Base-by-base conservation (phyloP, 2,888 invertebrate genomes). In the Unio delphinus region DNA sequence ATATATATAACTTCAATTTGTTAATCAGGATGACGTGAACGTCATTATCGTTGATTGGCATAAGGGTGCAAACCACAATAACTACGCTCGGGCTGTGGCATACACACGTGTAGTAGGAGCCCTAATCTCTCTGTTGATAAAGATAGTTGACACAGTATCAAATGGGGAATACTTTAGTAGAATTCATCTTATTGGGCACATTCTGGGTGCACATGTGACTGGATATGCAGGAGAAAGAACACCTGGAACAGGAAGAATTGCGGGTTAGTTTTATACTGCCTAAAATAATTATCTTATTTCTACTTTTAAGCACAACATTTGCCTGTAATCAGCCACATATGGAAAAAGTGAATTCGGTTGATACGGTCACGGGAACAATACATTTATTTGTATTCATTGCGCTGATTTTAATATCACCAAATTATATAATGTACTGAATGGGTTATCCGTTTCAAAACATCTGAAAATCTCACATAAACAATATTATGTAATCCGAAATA, bases 141-240 rank as follows among this genome's bases (percentile, higher is more conserved):
- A 78, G 65, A 67, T 74, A 34, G 74, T 89, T 55, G 68, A 74
- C 18, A 67, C 30, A 6, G 55, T 59, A 4, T 66, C 69, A 15
- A 74, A 72, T 17, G 76, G 73, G 3, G 28, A 55, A 3, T 69
- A 67, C 34, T 55, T 55, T 59, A 30, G 18, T 7, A 67, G 67
- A 80, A 93, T 96, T n/a, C 96, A 96, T 87, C 92, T 96, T 70
- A 94, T 96, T 73, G 96, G 96, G 0, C 96, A 96, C 91, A 95
- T 95, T 73, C 91, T 96, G 72, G 96, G 96, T 1, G 94, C 95
- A 0, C 96, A 96, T 85, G 94, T 95, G 0, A 95, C 95, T 1
- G 95, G 95, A n/a, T 96, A 96, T 87, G 95, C 95, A 0, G 96
- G 95, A 8, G 93, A 94, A 86, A 61, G 78, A 23, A 67, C 70